Percentiles rank a stretch among this genome's conserved stretches.
These are phyloP conservation scores for Channa maculata DNA, from an alignment of 2,113 vertebrate species.

Conservation along the genomic window DNA sequence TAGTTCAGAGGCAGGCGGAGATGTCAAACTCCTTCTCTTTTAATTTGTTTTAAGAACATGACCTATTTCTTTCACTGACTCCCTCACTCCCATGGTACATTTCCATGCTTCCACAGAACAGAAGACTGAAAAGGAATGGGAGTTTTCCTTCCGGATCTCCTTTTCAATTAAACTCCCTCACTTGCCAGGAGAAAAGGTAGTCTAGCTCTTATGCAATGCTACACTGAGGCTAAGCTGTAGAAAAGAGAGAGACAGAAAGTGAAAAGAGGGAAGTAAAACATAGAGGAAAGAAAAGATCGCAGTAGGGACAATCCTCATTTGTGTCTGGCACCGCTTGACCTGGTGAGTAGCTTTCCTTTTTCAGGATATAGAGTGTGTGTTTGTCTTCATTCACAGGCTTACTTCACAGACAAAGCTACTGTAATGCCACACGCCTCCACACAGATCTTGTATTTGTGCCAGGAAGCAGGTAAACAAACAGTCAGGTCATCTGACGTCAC, in stretches of 20 bases:
- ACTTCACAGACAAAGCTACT: constrained; percentile 49
- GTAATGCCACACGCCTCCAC: constrained; percentile 53
- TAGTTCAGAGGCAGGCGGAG: constrained; percentile 35
- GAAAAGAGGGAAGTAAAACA: constrained; percentile 39
- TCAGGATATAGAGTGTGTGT: constrained; percentile 69
- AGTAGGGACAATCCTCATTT: constrained; percentile 57
- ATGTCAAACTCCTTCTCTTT: constrained; percentile 61
- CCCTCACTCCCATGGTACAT: constrained; percentile 60
- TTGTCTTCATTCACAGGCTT: constrained; percentile 65
- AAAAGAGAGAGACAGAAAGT: constrained; percentile 24
- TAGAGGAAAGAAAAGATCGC: constrained; percentile 36
- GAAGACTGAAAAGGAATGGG: constrained; percentile 68
- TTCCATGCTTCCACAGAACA: constrained; percentile 68
- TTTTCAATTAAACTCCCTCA: constrained; percentile 75
- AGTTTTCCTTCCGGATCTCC: constrained; percentile 76
- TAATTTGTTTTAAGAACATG: constrained; percentile 70
- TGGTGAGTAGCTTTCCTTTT: constrained; percentile 73
- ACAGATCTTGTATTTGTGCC: constrained; percentile 30
- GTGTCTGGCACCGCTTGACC: constrained; percentile 71
- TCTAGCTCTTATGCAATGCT: constrained; percentile 72
- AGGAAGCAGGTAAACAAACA: constrained; percentile 49
- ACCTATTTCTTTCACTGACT: constrained; percentile 74
- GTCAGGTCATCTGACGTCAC: constrained; percentile 41
- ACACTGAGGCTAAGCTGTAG: constrained; percentile 54
- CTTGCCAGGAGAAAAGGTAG: constrained; percentile 62